phyloP scores from a whole-genome alignment of 2,888 invertebrate genomes.

The Hoplodrina ambigua region DNA sequence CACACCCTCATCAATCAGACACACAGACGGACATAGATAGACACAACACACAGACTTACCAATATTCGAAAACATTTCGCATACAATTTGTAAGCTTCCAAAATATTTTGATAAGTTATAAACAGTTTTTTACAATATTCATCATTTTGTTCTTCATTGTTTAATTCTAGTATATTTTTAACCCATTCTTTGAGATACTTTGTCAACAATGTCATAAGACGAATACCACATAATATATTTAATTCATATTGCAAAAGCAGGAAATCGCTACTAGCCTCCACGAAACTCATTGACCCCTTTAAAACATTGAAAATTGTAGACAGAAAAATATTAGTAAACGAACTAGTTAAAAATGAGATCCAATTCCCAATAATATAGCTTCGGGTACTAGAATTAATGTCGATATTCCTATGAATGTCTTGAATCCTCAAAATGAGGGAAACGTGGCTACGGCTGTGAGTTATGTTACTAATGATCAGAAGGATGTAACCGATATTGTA shows the following conservation, averaged over 20 bases:
- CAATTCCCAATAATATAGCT: conserved; percentile 13
- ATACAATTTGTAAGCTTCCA: conserved; percentile 7
- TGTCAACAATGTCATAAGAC: conserved; percentile 4
- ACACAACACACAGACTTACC: conserved; percentile 14
- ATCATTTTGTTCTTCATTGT: background rate
- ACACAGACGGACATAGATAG: too few species aligned
- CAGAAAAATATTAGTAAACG: background rate
- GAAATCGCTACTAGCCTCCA: background rate
- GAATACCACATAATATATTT: conserved; percentile 10
- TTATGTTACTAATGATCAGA: background rate
- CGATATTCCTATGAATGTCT: background rate
- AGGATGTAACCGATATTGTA: background rate
- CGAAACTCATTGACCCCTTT: accelerated
- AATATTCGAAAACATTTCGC: conserved; percentile 3
- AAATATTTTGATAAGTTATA: conserved; percentile 7
- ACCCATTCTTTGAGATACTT: conserved; percentile 1
- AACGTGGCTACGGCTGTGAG: background rate
- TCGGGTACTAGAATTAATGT: background rate
- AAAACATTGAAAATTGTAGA: background rate
- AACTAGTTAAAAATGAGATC: background rate
- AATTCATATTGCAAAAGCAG: background rate
- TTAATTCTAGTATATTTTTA: background rate
- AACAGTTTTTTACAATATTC: background rate
- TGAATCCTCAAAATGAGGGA: conserved; percentile 13
- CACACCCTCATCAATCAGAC: too few species aligned